Evolutionary conservation across 2,888 invertebrate species (phyloP).

Genomic region (Polyommatus iphigenia): DNA sequence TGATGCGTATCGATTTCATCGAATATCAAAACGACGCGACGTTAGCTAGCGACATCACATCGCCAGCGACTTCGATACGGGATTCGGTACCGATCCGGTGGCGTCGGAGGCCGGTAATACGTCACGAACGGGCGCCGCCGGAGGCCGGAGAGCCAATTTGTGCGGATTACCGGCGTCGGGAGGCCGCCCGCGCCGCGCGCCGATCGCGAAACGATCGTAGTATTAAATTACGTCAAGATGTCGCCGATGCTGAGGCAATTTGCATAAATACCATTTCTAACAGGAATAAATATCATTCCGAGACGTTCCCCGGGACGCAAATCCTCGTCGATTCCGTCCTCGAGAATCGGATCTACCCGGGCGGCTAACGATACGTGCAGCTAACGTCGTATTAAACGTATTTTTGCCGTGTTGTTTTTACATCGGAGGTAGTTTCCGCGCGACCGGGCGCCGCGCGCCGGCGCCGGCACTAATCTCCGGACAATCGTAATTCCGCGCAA

Average conservation of each 20-base stretch:
- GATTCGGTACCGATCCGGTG: neutral
- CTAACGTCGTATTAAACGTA: neutral
- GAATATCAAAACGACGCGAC: neutral
- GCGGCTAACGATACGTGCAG: neutral
- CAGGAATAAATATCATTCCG: neutral
- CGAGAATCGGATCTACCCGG: neutral
- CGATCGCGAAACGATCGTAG: neutral
- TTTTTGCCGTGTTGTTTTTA: neutral
- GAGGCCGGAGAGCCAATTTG: slow-evolving; percentile 21
- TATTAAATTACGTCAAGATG: neutral
- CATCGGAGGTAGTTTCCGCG: neutral
- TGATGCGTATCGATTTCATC: neutral
- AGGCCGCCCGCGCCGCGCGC: neutral
- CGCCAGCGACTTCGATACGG: too few species aligned
- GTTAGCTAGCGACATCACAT: neutral
- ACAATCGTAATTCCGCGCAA: slow-evolving; percentile 47
- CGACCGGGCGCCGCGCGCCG: slow-evolving; percentile 17
- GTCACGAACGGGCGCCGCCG: neutral
- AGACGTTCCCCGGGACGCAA: neutral
- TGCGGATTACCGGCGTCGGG: neutral
- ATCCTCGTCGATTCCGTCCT: neutral
- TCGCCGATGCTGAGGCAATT: neutral
- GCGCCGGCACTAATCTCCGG: slow-evolving; percentile 45
- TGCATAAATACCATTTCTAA: slow-evolving; percentile 10
- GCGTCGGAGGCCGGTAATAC: neutral